Evolutionary conservation across 2,113 vertebrate genomes (phyloP).

Genomic region (Motacilla alba): DNA sequence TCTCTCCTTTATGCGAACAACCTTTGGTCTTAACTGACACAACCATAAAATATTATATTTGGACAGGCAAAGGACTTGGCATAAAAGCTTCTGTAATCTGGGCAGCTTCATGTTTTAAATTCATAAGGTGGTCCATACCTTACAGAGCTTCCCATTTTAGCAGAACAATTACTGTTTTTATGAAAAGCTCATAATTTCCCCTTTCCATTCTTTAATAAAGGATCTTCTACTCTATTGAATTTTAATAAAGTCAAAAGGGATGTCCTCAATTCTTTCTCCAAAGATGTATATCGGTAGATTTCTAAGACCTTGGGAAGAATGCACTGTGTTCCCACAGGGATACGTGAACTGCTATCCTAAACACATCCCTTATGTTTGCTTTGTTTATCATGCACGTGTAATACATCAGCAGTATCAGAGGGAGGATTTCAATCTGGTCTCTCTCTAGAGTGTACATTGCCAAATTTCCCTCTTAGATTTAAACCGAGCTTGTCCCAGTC

Average conservation of each 20-base stretch:
- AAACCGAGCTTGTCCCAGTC: accelerated
- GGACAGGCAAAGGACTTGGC: background rate
- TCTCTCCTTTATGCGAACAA: background rate
- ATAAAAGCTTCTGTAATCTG: background rate
- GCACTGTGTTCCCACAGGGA: background rate
- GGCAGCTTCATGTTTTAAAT: background rate
- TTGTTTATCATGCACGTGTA: background rate
- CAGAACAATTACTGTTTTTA: background rate
- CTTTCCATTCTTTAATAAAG: background rate
- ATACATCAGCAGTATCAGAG: background rate
- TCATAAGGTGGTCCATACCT: background rate
- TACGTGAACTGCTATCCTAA: background rate
- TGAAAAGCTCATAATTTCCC: background rate
- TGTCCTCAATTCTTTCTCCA: background rate
- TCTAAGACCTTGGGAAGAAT: background rate
- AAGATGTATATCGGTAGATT: background rate
- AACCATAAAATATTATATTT: background rate
- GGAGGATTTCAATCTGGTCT: background rate
- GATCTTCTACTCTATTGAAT: background rate
- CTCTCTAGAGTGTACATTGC: background rate
- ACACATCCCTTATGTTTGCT: background rate
- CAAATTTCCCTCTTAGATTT: background rate
- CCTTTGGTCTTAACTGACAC: background rate
- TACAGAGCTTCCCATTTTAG: background rate
- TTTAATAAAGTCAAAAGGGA: background rate